These are phyloP conservation scores for Ailurus styani DNA, from an alignment of 2,113 vertebrate species.

Conservation along the genomic window DNA sequence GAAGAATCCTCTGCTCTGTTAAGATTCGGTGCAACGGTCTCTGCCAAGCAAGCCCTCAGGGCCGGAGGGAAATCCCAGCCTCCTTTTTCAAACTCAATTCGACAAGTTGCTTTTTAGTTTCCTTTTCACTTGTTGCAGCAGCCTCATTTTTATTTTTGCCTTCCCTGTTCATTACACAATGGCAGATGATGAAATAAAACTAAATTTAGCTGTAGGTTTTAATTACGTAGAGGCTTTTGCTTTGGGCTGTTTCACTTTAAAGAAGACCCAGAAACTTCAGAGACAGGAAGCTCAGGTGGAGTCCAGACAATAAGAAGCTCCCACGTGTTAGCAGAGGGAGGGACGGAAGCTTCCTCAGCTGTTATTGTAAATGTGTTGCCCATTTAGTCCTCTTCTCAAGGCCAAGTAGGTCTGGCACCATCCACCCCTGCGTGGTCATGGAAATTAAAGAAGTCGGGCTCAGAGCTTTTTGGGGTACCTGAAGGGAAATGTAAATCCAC, in stretches of 20 bases:
- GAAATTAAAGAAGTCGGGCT: neutral
- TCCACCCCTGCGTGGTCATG: neutral
- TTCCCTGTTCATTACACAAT: neutral
- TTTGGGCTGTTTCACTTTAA: slow-evolving; percentile 29
- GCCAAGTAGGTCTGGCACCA: neutral
- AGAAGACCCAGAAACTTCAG: neutral
- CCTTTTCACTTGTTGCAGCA: slow-evolving; percentile 49
- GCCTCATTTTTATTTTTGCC: neutral
- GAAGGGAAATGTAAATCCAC: neutral
- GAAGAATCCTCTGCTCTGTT: neutral
- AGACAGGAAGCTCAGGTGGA: neutral
- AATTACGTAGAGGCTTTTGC: neutral
- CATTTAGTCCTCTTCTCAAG: neutral
- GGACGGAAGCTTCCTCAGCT: neutral
- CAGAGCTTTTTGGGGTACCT: neutral
- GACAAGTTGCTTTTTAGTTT: slow-evolving; percentile 2
- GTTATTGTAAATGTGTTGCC: neutral
- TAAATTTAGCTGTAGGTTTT: neutral
- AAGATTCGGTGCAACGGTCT: accelerated
- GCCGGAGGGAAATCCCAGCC: neutral
- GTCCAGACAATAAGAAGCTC: accelerated
- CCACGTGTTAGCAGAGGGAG: neutral
- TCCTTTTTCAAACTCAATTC: neutral
- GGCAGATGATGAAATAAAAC: slow-evolving; percentile 29
- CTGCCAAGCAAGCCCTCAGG: neutral